Evolutionary conservation across 2,888 invertebrate genomes (phyloP).

Genomic region (Pammene aurita): DNA sequence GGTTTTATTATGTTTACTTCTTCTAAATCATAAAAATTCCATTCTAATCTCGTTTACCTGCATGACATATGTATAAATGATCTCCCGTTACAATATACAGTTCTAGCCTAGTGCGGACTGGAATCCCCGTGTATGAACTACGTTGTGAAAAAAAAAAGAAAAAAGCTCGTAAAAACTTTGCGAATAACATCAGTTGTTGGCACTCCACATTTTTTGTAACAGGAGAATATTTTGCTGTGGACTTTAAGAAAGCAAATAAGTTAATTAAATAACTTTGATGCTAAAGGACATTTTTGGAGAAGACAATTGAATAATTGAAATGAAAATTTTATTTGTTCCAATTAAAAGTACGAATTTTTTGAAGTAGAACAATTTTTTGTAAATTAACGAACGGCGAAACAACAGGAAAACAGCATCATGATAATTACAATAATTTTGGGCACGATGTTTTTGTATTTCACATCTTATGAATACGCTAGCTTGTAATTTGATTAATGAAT

Average conservation of each 20-base stretch:
- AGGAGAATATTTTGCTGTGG: conserved; percentile 26
- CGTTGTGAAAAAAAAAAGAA: too few relatives aligned
- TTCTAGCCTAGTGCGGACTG: too few relatives aligned
- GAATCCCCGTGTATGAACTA: too few relatives aligned
- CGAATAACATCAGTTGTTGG: conserved; percentile 38
- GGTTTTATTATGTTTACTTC: too few relatives aligned
- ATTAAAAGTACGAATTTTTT: conserved; percentile 13
- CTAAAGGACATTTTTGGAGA: conserved; percentile 1
- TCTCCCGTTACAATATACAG: too few relatives aligned
- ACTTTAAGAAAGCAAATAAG: conserved; percentile 34
- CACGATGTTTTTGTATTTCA: not conserved
- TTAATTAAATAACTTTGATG: conserved; percentile 35
- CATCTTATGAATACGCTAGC: not conserved
- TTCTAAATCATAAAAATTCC: too few relatives aligned
- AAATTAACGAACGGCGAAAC: not conserved
- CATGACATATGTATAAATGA: too few relatives aligned
- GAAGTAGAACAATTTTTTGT: not conserved
- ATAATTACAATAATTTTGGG: not conserved
- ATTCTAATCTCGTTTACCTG: too few relatives aligned
- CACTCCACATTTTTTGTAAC: conserved; percentile 16
- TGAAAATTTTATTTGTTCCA: conserved; percentile 24
- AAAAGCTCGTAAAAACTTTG: conserved; percentile 41
- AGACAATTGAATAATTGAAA: conserved; percentile 33
- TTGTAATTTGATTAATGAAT: not conserved
- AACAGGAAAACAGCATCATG: not conserved